Evolutionary conservation across 2,797 vertebrate genomes (phyloP).

Genomic region (Aldrovandia affinis): DNA sequence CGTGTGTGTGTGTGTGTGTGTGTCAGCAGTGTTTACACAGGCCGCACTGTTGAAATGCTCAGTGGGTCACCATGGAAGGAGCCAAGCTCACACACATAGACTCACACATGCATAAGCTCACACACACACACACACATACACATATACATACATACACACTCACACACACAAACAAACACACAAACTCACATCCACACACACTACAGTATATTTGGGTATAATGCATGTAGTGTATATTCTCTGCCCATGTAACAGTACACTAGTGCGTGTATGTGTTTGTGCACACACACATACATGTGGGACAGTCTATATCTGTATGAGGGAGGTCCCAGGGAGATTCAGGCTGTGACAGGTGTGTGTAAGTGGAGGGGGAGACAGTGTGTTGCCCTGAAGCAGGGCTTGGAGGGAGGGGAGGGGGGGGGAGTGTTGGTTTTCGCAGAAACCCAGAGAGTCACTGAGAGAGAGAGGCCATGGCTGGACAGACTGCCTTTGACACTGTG

Average conservation of each 20-base stretch:
- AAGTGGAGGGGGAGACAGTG: constrained; percentile 28
- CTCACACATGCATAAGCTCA: neutral
- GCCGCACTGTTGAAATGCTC: constrained; percentile 35
- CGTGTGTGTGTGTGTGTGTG: neutral
- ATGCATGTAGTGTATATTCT: neutral
- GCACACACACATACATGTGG: constrained; percentile 5
- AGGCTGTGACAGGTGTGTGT: constrained; percentile 14
- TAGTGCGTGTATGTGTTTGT: constrained; percentile 18
- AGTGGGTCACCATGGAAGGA: constrained; percentile 42
- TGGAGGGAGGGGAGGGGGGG: neutral
- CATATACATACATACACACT: constrained; percentile 21
- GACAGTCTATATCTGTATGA: neutral
- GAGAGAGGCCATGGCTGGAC: constrained; percentile 35
- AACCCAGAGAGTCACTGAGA: constrained; percentile 24
- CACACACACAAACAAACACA: constrained; percentile 20
- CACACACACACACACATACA: neutral
- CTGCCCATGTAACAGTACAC: neutral
- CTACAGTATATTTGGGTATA: too few relatives aligned
- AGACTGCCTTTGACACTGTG: constrained; percentile 34
- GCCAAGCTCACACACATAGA: neutral
- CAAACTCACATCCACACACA: constrained; percentile 4
- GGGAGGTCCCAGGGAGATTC: neutral
- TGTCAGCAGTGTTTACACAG: constrained; percentile 18
- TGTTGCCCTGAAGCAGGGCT: neutral
- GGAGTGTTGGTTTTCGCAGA: neutral